phyloP scores from a whole-genome alignment of 2,888 invertebrate species.

The Drosophila paranaensis region DNA sequence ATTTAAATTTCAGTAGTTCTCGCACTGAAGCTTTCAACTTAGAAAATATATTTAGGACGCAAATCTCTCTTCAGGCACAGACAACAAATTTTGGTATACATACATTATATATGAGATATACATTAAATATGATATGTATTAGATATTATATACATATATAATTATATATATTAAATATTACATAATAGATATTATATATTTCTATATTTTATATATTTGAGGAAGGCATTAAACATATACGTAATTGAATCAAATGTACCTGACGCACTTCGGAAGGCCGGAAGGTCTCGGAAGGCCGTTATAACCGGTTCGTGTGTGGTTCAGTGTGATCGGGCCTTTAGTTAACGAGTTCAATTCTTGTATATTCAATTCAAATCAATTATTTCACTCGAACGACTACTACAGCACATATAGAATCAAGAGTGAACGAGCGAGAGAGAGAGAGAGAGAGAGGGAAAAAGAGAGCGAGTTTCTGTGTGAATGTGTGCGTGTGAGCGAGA shows the following conservation, averaged over 20 bases:
- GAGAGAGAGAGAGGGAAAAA: slow-evolving; percentile 14
- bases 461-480: slow-evolving; percentile 10
- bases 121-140: no score
- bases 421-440: slow-evolving; percentile 14
- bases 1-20: no score
- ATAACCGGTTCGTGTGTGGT: slow-evolving; percentile 37
- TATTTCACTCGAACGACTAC: slow-evolving; percentile 27
- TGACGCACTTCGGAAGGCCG: slow-evolving; percentile 35
- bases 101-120: background rate
- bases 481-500: slow-evolving; percentile 12
- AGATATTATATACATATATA: no score
- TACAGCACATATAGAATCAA: slow-evolving; percentile 42
- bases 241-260: slow-evolving; percentile 45
- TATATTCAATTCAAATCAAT: background rate
- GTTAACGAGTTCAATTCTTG: background rate
- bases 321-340: slow-evolving; percentile 28
- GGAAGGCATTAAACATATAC: slow-evolving; percentile 36
- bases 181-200: slow-evolving; percentile 1
- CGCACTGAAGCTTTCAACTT: background rate
- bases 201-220: slow-evolving; percentile 18
- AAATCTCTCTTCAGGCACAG: background rate
- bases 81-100: background rate
- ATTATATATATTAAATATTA: no score
- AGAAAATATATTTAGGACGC: background rate
- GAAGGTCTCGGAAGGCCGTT: slow-evolving; percentile 32